Base-by-base conservation (phyloP, 1,140 invertebrate genomes). In the Zaprionus capensis region DNA sequence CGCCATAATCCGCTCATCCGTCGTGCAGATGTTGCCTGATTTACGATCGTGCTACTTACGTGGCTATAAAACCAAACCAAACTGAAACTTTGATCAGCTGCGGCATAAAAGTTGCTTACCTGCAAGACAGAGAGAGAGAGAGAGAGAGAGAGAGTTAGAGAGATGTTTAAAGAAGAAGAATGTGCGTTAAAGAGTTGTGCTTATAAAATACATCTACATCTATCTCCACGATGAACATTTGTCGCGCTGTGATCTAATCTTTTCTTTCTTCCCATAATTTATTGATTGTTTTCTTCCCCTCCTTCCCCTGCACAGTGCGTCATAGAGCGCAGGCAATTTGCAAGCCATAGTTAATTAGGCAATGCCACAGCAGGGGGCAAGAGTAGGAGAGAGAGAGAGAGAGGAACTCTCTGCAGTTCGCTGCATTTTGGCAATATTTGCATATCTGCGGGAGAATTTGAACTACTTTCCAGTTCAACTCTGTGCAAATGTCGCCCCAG, bases 1-100 rank as follows among this genome's bases (percentile, higher is more conserved):
- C 46, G 46, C 20, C 49, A 59, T 69, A 69, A 59, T 68, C 66
- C 41, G 41, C 38, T 68, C 17, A 36, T 38, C 58, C 17, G 36
- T 38, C 58, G 38, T 38, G 70, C 77, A 82, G 62, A 70, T 87
- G 77, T 78, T 68, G 68, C 61, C 81, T 87, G 81, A 88, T 87
- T 87, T 88, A 88, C 83, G 78, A 56, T 57, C 55, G 83, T 88
- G 80, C 84, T 81, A 87, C 83, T 87, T 87, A 87, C 83, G 81
- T 80, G 76, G 64, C 74, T 41, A 83, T 83, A 83, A 77, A 84
- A 84, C 71, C 71, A 53, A 58, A 51, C 76, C 36, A 71, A 68
- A 58, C 11, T 3, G 0, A 22, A 51, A 22, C 46, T 51, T 20
- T 22, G 44, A 82, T 82, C 72, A 87, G 80, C 76, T 74, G 56